Evolutionary conservation across 1,140 invertebrate genomes (phyloP), one percentile per base, ranked within the genome.

Genomic region (Drosophila trapezifrons): DNA sequence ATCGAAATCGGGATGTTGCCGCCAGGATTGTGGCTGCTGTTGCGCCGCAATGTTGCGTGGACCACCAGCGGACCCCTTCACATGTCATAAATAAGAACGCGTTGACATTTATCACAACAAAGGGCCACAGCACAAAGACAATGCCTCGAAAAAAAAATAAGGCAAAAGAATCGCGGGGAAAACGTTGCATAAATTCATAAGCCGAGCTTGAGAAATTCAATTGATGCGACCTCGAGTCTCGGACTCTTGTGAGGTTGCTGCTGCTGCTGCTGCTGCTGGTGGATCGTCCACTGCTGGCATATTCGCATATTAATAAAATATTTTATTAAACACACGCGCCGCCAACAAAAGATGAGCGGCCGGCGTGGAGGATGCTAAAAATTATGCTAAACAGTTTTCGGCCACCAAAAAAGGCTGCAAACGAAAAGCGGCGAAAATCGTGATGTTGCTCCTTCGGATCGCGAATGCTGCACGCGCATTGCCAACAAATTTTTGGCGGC

Each of bases 31-130:
- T n/a, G n/a, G 35, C 35, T 15, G 13, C 35, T 15, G 35, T 29
- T 47, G 22, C 15, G 43, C 20, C 20, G 25, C 25, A 17, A 29
- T 51, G 49, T 35, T 54, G 51, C 51, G 13, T 54, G 64, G 83
- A 87, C 82, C 83, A 86, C 76, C 84, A 59, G 62, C 70, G 79
- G 80, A 80, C 80, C 77, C 84, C 63, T 78, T 89, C 84, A 89
- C 84, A 91, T 91, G 90, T 91, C 90, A 91, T 91, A 91, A 91
- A 91, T 91, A 91, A 91, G 86, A 85, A 86, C 84, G 86, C 90
- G 82, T 90, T 91, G 90, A 91, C 90, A 91, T 91, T 91, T 91
- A 91, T 91, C 90, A 91, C 90, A 91, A 85, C 85, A 89, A 84
- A 89, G 84, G 85, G 80, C 84, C 74, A 22, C 60, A 62, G 54